These are phyloP conservation scores for Muscina levida DNA, from an alignment of 2,888 invertebrate species.

Conservation along the genomic window DNA sequence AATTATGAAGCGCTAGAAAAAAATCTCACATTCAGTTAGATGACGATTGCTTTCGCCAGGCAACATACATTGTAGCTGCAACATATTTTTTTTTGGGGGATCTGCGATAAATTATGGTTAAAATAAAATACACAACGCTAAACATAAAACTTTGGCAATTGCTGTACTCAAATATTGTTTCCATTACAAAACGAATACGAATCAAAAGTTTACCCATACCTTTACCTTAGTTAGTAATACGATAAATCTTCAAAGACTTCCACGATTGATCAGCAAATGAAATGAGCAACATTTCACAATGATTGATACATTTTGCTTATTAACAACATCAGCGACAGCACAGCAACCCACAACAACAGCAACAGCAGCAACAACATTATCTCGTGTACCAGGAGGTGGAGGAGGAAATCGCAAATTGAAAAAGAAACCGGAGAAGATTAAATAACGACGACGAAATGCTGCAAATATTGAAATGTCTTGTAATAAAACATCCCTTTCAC, in stretches of 20 bases:
- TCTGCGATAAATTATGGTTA: slow-evolving; percentile 14
- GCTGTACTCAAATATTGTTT: background rate
- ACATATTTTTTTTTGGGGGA: background rate
- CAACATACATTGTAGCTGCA: background rate
- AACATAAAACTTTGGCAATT: slow-evolving; percentile 8
- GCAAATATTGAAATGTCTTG: slow-evolving; percentile 63
- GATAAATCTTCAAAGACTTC: slow-evolving; percentile 22
- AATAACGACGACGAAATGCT: background rate
- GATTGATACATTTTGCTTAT: slow-evolving; percentile 41
- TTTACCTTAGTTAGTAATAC: background rate
- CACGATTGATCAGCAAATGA: slow-evolving; percentile 18
- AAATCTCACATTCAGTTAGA: background rate
- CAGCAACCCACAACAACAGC: background rate
- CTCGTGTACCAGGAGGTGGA: background rate
- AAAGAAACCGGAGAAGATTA: background rate
- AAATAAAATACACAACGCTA: background rate
- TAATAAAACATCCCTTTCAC: slow-evolving; percentile 67
- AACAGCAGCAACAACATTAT: slow-evolving; percentile 4
- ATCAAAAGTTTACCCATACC: too few species aligned
- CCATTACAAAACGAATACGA: too few species aligned
- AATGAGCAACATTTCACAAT: slow-evolving; percentile 38
- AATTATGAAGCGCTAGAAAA: background rate
- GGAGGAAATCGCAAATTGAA: background rate
- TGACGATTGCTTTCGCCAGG: background rate
- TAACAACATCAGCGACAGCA: slow-evolving; percentile 9